Percentiles rank a stretch among this genome's conserved stretches.
These are phyloP conservation scores for Muscicapa comitata DNA, from an alignment of 2,797 vertebrate genomes.

Conservation along the genomic window DNA sequence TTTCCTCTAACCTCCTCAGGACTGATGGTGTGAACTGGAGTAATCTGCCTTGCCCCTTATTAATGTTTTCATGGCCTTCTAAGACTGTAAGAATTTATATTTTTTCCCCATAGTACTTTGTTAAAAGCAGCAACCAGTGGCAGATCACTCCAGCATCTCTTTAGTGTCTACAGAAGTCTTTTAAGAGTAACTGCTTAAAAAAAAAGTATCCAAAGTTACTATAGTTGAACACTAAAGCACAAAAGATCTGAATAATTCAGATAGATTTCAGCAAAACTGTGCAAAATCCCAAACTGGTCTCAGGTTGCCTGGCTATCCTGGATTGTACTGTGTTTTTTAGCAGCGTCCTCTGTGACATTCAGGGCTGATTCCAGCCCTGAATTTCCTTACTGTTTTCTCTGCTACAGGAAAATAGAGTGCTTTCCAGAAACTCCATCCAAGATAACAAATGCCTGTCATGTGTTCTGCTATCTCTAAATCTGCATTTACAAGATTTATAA, in stretches of 20 bases:
- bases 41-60: background rate
- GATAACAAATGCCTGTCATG: conserved; percentile 8
- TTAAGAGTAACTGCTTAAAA: background rate
- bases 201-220: background rate
- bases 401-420: background rate
- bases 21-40: background rate
- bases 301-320: background rate
- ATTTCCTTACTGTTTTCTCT: background rate
- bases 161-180: background rate
- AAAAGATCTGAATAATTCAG: background rate
- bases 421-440: conserved; percentile 6
- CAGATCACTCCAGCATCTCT: background rate
- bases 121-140: background rate
- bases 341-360: background rate
- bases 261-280: background rate
- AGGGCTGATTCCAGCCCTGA: background rate
- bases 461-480: conserved; percentile 40
- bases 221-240: background rate
- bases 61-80: background rate
- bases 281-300: background rate
- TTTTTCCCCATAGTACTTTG: background rate
- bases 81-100: background rate
- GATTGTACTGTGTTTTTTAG: background rate
- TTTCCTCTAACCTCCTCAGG: background rate
- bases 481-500: conserved; percentile 43